phyloP scores from a whole-genome alignment of 2,797 vertebrate genomes.

The Echiichthys vipera region DNA sequence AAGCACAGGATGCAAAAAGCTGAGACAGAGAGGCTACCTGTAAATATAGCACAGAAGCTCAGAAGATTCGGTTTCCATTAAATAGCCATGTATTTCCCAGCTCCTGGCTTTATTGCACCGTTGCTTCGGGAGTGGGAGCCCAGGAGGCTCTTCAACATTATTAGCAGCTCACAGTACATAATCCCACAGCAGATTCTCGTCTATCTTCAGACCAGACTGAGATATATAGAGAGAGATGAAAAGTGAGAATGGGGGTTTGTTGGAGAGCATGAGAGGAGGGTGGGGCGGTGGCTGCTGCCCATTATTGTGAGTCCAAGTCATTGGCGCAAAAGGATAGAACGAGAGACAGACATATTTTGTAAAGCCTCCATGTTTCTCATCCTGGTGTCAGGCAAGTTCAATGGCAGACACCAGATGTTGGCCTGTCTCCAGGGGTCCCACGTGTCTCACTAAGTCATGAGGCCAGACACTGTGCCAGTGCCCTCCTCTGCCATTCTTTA shows the following conservation, averaged over 20 bases:
- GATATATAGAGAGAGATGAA: constrained; percentile 67
- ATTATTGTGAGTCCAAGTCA: constrained; percentile 36
- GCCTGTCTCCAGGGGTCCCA: constrained; percentile 70
- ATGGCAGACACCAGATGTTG: constrained; percentile 81
- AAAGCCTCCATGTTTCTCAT: constrained; percentile 46
- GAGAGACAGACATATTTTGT: constrained; percentile 29
- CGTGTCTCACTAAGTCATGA: constrained; percentile 76
- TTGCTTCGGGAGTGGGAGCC: constrained; percentile 82
- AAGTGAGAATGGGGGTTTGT: constrained; percentile 1
- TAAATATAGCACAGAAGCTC: constrained; percentile 83
- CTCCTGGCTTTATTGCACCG: constrained; percentile 86
- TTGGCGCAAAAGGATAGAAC: constrained; percentile 49
- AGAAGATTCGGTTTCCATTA: constrained; percentile 82
- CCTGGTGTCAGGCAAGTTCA: constrained; percentile 49
- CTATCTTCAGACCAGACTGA: constrained; percentile 78
- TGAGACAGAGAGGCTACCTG: constrained; percentile 70
- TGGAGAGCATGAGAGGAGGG: constrained; percentile 1
- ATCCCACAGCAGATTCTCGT: constrained; percentile 79
- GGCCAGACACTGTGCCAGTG: constrained; percentile 71
- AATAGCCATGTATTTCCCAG: constrained; percentile 81
- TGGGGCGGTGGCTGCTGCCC: constrained; percentile 23
- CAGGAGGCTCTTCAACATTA: constrained; percentile 86
- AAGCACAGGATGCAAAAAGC: constrained; percentile 53
- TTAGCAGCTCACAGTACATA: constrained; percentile 85
- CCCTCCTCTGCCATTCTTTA: constrained; percentile 74